Percentiles rank a stretch among this genome's conserved stretches.
phyloP scores from a whole-genome alignment of 2,888 invertebrate genomes.

The Apoda limacodes region DNA sequence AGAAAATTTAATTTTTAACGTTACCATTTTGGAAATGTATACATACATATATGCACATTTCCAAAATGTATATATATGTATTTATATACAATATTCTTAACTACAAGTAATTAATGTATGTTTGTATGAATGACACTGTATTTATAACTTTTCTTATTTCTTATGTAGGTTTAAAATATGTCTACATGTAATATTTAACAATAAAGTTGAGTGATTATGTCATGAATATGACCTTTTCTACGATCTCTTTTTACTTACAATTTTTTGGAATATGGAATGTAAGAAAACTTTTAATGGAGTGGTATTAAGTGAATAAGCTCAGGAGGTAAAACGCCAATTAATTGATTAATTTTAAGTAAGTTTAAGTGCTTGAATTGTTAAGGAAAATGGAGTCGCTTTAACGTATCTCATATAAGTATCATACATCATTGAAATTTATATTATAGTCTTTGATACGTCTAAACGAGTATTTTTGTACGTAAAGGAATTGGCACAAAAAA shows the following conservation, averaged over 20 bases:
- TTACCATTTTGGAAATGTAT: no score
- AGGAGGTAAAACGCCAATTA: constrained; percentile 59
- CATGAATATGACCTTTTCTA: constrained; percentile 34
- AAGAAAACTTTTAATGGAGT: background rate
- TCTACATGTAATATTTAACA: constrained; percentile 34
- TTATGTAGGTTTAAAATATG: constrained; percentile 35
- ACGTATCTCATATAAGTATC: constrained; percentile 36
- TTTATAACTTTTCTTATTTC: constrained; percentile 35
- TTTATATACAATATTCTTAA: no score
- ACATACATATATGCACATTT: no score
- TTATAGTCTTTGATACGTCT: constrained; percentile 46
- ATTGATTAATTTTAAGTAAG: constrained; percentile 49
- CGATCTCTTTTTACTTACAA: constrained; percentile 64
- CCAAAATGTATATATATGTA: no score
- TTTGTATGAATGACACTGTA: constrained; percentile 45
- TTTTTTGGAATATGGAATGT: constrained; percentile 58
- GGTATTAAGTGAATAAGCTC: constrained; percentile 32
- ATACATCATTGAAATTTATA: constrained; percentile 51
- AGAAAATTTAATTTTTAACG: no score
- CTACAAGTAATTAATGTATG: constrained; percentile 40
- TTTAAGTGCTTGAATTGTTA: constrained; percentile 54
- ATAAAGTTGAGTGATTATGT: constrained; percentile 51
- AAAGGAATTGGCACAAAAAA: constrained; percentile 60
- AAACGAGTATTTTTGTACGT: constrained; percentile 64
- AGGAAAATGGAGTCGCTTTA: constrained; percentile 44